Percentiles rank a stretch among this genome's conserved stretches.
Conservation (phyloP, 2,888 invertebrate genomes). For the Timandra comae region DNA sequence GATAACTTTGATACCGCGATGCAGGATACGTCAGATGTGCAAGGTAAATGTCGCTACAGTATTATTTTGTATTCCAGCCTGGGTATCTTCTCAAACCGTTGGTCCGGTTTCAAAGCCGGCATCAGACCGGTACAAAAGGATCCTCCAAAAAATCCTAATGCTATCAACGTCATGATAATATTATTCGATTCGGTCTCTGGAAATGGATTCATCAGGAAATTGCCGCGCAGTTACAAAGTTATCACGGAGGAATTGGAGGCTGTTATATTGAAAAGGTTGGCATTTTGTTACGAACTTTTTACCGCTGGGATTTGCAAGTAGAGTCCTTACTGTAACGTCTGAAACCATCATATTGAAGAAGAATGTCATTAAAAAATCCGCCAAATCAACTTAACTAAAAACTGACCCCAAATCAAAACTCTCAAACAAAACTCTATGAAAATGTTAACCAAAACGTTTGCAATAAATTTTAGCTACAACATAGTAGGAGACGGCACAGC, state of each 20-base stretch:
- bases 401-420: no score
- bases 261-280: conserved; percentile 25
- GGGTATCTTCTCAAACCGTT: conserved; percentile 24
- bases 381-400: no score
- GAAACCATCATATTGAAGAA: no score
- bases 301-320: no score
- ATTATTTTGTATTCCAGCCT: conserved; percentile 32
- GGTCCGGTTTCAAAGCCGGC: conserved; percentile 45
- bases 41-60: no score
- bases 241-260: conserved; percentile 63
- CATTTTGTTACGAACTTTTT: no score
- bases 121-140: conserved; percentile 27
- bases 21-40: no score
- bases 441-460: no score
- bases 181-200: conserved; percentile 93
- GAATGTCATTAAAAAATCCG: no score
- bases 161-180: conserved; percentile 85
- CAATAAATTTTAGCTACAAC: conserved; percentile 71
- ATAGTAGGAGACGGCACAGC: conserved; percentile 92
- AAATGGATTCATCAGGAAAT: conserved; percentile 86
- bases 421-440: no score
- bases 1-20: no score
- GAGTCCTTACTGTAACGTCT: no score
- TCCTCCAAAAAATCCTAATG: conserved; percentile 15
- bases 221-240: conserved; percentile 86